Base-by-base conservation (phyloP, 1,140 invertebrate genomes). In the Lordiphosa mommai region DNA sequence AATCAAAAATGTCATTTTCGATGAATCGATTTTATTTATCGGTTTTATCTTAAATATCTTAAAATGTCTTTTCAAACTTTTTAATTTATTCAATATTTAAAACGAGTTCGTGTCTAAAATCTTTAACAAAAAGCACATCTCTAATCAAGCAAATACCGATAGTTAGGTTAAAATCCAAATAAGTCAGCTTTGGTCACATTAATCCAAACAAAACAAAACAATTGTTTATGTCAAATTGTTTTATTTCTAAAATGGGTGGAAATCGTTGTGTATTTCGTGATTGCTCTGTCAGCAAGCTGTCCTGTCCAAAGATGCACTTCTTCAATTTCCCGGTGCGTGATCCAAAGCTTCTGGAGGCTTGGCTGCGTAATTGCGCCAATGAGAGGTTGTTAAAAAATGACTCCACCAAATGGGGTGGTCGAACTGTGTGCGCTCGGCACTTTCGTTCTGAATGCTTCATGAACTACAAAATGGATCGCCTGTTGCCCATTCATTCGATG, bases 251-350 rank as follows among this genome's bases (percentile, higher is more conserved):
- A 12, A 91, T 91, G 90, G 90, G 90, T n/a, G 90, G 90, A 4
- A 90, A 89, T 59, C 84, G 89, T n/a, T 91, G 90, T 58, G 65
- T 72, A 27, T 91, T 90, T 40, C 89, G 88, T 38, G 84, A 88
- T 46, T 91, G 90, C 44, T 51, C 32, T 8, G 82, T 86, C 0
- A 56, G 80, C 6, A 88, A 90, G 3, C 82, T 80, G 49, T 86
- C 86, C 7, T 59, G 80, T 40, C 87, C 89, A 3, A 87, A 82
- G 44, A 84, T 90, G 51, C 90, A 91, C 57, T 91, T 91, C 46
- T 91, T 91, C 33, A 90, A 90, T 55, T 88, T 90, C 27, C 90
- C 90, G 0, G 68, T 90, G 2, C 89, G 88, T 37, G 82, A 91
- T 47, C 66, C 57, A 9, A 67, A 82, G 27, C 69, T 89, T 4